Evolutionary conservation across 2,888 invertebrate genomes (phyloP).

Genomic region (Oscheius sp.): DNA sequence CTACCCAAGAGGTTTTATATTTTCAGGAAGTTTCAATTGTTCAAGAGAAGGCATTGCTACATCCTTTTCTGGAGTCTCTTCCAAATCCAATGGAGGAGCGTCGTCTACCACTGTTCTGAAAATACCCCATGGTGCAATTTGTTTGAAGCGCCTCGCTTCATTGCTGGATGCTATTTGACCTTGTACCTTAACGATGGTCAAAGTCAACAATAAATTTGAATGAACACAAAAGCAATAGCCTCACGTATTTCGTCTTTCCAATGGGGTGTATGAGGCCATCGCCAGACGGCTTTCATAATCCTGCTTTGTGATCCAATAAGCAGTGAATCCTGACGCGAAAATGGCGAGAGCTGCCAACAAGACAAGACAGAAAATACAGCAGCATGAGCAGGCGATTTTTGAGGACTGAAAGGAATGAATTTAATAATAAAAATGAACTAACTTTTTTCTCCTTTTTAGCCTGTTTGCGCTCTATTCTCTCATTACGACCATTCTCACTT

Average conservation of each 20-base stretch:
- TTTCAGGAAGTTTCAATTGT: slow-evolving; percentile 12
- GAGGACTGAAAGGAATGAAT: background rate
- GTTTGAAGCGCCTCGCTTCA: background rate
- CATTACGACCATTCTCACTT: slow-evolving; percentile 8
- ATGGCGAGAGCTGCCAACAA: slow-evolving; percentile 45
- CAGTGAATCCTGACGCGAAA: slow-evolving; percentile 39
- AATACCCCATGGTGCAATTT: slow-evolving; percentile 8
- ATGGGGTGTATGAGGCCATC: slow-evolving; percentile 19
- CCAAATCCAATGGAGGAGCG: slow-evolving; percentile 1
- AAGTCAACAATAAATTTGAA: background rate
- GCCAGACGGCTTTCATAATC: slow-evolving; percentile 33
- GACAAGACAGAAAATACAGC: slow-evolving; percentile 37
- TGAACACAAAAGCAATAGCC: background rate
- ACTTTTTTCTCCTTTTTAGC: slow-evolving; percentile 13
- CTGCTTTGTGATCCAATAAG: slow-evolving; percentile 46
- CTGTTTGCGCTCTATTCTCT: background rate
- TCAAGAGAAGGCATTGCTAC: background rate
- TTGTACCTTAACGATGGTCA: slow-evolving; percentile 11
- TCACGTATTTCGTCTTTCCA: slow-evolving; percentile 25
- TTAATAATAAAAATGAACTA: background rate
- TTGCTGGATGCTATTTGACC: slow-evolving; percentile 1
- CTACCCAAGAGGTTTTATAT: slow-evolving; percentile 3
- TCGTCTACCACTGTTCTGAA: slow-evolving; percentile 6
- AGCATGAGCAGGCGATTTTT: slow-evolving; percentile 39
- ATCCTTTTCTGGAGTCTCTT: slow-evolving; percentile 14